A percentile compares a stretch with the other conserved stretches of the same genome.
These are phyloP conservation scores for Mythimna albipuncta DNA, from an alignment of 2,888 invertebrate genomes.

Conservation along the genomic window DNA sequence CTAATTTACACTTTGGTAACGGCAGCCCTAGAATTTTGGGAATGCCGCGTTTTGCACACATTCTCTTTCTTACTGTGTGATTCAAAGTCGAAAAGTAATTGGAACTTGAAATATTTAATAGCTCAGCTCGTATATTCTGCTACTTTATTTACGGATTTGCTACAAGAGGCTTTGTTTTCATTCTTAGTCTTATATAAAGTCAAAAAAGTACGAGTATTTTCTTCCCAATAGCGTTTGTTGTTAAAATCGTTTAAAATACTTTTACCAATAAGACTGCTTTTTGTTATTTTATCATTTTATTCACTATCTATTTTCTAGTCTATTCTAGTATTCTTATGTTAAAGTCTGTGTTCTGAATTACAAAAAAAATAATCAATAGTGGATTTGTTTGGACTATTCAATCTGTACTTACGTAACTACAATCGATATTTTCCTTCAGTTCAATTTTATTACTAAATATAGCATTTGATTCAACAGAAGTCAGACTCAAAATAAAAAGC, in stretches of 20 bases:
- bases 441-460: constrained; percentile 9
- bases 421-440: not conserved
- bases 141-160: constrained; percentile 36
- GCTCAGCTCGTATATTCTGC: constrained; percentile 1
- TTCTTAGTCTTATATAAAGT: not conserved
- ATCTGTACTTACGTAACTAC: not conserved
- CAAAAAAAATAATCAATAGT: not conserved
- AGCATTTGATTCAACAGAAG: not conserved
- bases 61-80: constrained; percentile 46
- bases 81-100: constrained; percentile 44
- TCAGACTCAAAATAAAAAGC: constrained; percentile 17
- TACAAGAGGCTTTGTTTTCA: constrained; percentile 8
- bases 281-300: constrained; percentile 22
- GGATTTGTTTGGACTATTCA: constrained; percentile 7
- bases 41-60: constrained; percentile 54
- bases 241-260: constrained; percentile 11
- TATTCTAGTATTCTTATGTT: not conserved
- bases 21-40: constrained; percentile 61
- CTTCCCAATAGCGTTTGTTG: constrained; percentile 25
- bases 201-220: not conserved
- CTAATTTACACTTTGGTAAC: constrained; percentile 74
- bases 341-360: constrained; percentile 10
- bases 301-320: constrained; percentile 1
- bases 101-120: constrained; percentile 25
- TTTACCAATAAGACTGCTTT: not conserved